These are phyloP conservation scores for Romanogobio albipinnatus DNA, from an alignment of 2,113 vertebrate species.

Conservation along the genomic window DNA sequence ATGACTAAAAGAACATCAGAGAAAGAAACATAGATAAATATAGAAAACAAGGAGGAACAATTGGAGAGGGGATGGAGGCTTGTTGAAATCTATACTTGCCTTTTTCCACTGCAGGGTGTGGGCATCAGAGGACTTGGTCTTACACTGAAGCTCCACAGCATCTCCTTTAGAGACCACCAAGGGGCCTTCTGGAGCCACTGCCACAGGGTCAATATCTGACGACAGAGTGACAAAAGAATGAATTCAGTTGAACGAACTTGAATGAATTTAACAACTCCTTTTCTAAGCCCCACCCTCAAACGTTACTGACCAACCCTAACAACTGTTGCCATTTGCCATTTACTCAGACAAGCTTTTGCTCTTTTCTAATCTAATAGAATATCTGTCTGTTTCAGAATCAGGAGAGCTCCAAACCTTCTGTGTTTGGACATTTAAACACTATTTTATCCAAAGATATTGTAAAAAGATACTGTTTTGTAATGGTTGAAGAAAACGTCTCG, in stretches of 20 bases:
- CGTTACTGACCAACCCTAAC: not conserved
- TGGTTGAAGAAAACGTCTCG: no score
- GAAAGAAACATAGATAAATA: not conserved
- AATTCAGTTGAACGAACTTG: not conserved
- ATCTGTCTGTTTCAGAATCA: no score
- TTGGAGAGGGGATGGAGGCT: not conserved
- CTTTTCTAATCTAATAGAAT: no score
- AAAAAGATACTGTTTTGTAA: no score
- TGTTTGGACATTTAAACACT: no score
- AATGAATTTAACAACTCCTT: not conserved
- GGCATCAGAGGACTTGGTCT: slow-evolving; percentile 66
- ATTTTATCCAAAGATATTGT: no score
- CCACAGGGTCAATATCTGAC: slow-evolving; percentile 81
- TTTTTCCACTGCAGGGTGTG: slow-evolving; percentile 82
- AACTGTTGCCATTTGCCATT: not conserved
- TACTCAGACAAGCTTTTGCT: no score
- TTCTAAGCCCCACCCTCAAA: not conserved
- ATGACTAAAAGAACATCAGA: not conserved
- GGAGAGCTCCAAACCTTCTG: no score
- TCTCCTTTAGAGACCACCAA: slow-evolving; percentile 63
- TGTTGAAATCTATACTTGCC: slow-evolving; percentile 66
- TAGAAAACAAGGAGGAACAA: slow-evolving; percentile 17
- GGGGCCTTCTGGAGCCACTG: slow-evolving; percentile 59
- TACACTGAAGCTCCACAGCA: slow-evolving; percentile 73
- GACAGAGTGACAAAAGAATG: not conserved